Conservation (phyloP, 2,113 vertebrate species). For the Nyctibius bracteatus region DNA sequence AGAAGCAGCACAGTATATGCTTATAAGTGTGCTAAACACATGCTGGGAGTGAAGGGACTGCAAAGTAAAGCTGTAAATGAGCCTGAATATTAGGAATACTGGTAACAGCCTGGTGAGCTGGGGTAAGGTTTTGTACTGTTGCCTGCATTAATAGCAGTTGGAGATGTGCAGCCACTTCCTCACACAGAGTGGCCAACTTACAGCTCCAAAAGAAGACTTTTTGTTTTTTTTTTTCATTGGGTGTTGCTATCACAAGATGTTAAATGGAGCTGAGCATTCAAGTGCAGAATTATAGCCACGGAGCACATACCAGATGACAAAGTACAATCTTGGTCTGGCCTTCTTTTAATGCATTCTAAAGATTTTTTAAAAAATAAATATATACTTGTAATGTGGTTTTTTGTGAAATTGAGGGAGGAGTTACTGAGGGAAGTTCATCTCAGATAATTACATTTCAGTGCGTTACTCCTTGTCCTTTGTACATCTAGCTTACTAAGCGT, state of each 20-base stretch:
- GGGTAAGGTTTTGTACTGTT: neutral
- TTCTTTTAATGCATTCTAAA: neutral
- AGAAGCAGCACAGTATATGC: neutral
- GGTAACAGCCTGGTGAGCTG: neutral
- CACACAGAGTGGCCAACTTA: neutral
- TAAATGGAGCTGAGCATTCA: neutral
- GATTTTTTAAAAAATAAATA: neutral
- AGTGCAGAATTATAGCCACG: neutral
- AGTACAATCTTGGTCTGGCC: neutral
- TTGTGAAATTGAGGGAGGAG: neutral
- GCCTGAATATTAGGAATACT: neutral
- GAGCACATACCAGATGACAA: neutral
- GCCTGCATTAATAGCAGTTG: neutral
- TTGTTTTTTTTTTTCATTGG: neutral
- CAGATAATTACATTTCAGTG: neutral
- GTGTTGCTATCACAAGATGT: neutral
- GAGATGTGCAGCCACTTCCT: neutral
- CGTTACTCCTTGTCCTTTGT: neutral
- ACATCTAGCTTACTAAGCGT: neutral
- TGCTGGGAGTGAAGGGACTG: neutral
- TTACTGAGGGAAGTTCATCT: neutral
- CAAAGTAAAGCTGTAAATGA: neutral
- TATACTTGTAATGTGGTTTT: neutral
- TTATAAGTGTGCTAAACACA: neutral
- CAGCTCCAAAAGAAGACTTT: neutral